Percentiles rank a stretch among this genome's conserved stretches.
Evolutionary conservation across 2,888 invertebrate genomes (phyloP).

Genomic region (Digitonthophagus gazella): DNA sequence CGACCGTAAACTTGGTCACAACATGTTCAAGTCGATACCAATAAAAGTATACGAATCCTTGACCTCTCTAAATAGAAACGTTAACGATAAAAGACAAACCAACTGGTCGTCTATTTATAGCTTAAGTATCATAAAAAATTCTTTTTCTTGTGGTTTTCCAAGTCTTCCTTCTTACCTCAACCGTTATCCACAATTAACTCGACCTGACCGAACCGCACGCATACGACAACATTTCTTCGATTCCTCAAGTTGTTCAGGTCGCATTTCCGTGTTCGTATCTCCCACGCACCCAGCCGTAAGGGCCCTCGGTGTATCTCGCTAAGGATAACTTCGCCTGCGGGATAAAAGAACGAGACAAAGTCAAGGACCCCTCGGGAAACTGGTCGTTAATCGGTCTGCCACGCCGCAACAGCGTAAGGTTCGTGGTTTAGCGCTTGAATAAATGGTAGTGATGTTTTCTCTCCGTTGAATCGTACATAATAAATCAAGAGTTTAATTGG

Average conservation of each 20-base stretch:
- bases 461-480: constrained; percentile 27
- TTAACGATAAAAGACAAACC: too few relatives aligned
- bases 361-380: constrained; percentile 1
- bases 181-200: background rate
- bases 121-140: background rate
- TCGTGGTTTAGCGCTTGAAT: constrained; percentile 19
- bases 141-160: background rate
- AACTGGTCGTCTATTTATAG: too few relatives aligned
- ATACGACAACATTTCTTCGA: background rate
- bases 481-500: constrained; percentile 31
- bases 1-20: background rate
- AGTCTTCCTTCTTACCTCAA: background rate
- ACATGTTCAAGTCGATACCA: background rate
- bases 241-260: background rate
- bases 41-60: background rate
- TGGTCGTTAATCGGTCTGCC: constrained; percentile 11
- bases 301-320: background rate
- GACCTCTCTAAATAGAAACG: background rate
- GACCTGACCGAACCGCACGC: background rate
- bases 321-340: background rate
- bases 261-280: background rate
- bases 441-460: constrained; percentile 23
- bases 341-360: constrained; percentile 1
- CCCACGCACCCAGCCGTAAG: background rate
- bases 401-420: background rate